Evolutionary conservation across 2,888 invertebrate species (phyloP).

Genomic region (Pollenia griseotomentosa): DNA sequence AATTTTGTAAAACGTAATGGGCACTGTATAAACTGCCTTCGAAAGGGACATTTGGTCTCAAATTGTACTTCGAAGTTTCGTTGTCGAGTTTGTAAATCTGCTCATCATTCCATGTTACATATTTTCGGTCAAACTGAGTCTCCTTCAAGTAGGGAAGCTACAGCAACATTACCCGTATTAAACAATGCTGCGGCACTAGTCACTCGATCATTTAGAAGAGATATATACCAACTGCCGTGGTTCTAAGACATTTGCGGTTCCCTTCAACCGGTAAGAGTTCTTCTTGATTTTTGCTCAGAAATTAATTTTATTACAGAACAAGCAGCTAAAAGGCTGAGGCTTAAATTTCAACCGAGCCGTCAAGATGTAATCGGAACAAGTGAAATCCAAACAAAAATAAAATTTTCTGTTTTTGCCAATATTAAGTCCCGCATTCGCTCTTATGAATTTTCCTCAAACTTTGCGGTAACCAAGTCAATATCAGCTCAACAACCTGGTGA

Average conservation of each 20-base stretch:
- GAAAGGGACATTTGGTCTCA: too few relatives aligned
- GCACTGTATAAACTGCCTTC: too few relatives aligned
- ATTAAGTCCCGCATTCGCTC: slow-evolving; percentile 13
- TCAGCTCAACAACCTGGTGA: too few relatives aligned
- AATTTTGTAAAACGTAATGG: too few relatives aligned
- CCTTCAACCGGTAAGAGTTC: slow-evolving; percentile 46
- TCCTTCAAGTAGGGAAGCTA: background rate
- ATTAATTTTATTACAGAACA: slow-evolving; percentile 23
- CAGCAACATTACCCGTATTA: too few relatives aligned
- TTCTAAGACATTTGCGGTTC: slow-evolving; percentile 37
- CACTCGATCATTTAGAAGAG: slow-evolving; percentile 8
- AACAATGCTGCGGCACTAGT: background rate
- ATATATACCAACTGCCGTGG: slow-evolving; percentile 29
- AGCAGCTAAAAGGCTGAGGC: background rate
- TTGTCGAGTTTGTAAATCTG: background rate
- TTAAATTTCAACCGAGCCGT: background rate
- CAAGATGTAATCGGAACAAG: background rate
- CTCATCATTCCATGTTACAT: background rate
- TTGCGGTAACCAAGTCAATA: slow-evolving; percentile 2
- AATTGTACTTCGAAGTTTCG: slow-evolving; percentile 26
- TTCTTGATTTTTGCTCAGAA: too few relatives aligned
- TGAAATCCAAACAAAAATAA: background rate
- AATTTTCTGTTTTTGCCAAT: background rate
- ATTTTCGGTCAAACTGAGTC: slow-evolving; percentile 3
- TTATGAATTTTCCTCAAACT: background rate